phyloP scores from a whole-genome alignment of 2,888 invertebrate genomes.

The Lasius platythorax region DNA sequence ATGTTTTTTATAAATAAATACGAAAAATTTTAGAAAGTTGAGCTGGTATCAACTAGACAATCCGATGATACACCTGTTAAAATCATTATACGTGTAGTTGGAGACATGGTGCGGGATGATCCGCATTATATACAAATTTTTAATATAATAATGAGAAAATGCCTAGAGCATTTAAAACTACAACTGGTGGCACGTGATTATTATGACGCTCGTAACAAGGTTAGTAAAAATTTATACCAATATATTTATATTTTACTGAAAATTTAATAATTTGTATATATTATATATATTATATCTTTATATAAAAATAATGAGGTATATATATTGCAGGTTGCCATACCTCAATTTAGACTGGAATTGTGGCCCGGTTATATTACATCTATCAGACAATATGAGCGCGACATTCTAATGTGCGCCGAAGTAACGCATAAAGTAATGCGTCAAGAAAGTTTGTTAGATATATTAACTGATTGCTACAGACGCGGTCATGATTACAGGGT shows the following conservation, averaged over 20 bases:
- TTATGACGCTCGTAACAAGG: conserved; percentile 90
- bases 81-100: conserved; percentile 88
- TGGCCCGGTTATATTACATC: conserved; percentile 95
- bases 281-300: background rate
- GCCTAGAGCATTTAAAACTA: conserved; percentile 88
- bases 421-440: conserved; percentile 95
- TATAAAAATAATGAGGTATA: background rate
- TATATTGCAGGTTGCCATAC: conserved; percentile 86
- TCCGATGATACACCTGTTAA: conserved; percentile 87
- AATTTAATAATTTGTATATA: background rate
- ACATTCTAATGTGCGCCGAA: conserved; percentile 92
- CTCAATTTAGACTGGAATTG: conserved; percentile 89
- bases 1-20: background rate
- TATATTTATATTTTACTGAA: background rate
- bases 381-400: conserved; percentile 93
- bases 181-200: conserved; percentile 91
- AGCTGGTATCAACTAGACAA: conserved; percentile 88
- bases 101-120: conserved; percentile 89
- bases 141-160: conserved; percentile 92
- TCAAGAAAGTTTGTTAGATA: conserved; percentile 90
- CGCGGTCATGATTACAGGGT: conserved; percentile 84
- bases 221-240: conserved; percentile 77
- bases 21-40: conserved; percentile 86
- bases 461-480: conserved; percentile 87
- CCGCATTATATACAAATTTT: conserved; percentile 90